These are phyloP conservation scores for Acomys russatus DNA, from an alignment of 2,797 vertebrate genomes.

Conservation along the genomic window DNA sequence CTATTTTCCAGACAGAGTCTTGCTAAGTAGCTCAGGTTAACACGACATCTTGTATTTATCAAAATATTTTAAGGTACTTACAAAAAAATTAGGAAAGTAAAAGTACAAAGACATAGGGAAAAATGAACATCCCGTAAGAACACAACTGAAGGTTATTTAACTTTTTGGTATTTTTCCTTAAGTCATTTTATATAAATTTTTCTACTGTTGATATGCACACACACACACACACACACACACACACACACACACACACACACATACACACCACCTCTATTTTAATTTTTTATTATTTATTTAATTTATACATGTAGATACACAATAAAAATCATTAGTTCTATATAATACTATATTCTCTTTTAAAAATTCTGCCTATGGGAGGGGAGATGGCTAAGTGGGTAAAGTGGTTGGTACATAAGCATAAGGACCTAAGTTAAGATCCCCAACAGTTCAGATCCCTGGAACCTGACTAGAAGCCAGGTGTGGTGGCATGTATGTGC, in stretches of 20 bases:
- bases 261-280: too few relatives aligned
- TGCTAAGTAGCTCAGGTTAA: not conserved
- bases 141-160: not conserved
- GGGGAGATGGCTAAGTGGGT: not conserved
- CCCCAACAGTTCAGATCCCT: not conserved
- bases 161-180: not conserved
- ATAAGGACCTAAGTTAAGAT: not conserved
- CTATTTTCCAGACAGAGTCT: not conserved
- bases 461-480: not conserved
- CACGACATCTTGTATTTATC: too few relatives aligned
- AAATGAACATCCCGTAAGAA: slow-evolving; percentile 24
- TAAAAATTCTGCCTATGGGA: not conserved
- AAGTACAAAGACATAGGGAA: not conserved
- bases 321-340: not conserved
- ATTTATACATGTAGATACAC: not conserved
- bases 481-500: too few relatives aligned
- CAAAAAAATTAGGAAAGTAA: not conserved
- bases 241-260: too few relatives aligned
- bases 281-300: too few relatives aligned
- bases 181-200: not conserved
- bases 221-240: not conserved
- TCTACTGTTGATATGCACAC: not conserved
- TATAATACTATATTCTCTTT: not conserved
- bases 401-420: not conserved
- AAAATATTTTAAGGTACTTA: not conserved